Percentiles rank a stretch among this genome's conserved stretches.
Conservation (phyloP, 2,797 vertebrate genomes). For the Chromobotia macracanthus region DNA sequence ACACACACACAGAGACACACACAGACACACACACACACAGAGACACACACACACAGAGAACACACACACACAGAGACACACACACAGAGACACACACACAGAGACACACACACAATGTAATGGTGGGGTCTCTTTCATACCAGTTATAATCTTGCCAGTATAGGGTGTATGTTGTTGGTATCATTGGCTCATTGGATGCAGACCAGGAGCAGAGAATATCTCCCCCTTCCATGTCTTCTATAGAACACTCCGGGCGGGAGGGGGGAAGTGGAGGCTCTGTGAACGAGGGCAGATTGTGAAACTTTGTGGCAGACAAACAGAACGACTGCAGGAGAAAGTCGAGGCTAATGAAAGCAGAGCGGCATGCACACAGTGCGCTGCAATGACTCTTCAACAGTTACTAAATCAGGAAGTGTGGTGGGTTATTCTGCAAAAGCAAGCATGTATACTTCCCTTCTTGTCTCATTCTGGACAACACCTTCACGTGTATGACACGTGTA, state of each 20-base stretch:
- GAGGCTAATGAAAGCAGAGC: no score
- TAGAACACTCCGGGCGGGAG: conserved; percentile 62
- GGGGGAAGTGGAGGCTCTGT: conserved; percentile 59
- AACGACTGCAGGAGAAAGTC: background rate
- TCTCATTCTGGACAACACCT: background rate
- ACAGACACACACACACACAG: no score
- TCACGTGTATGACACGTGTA: background rate
- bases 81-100: no score
- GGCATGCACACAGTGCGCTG: background rate
- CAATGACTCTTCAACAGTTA: background rate
- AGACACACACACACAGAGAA: no score
- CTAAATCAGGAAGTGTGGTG: conserved; percentile 47
- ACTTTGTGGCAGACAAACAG: no score
- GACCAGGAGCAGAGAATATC: conserved; percentile 73
- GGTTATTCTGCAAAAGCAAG: background rate
- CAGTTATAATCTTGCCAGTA: conserved; percentile 62
- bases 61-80: no score
- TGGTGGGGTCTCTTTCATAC: background rate
- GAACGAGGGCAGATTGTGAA: background rate
- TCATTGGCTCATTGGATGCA: conserved; percentile 13
- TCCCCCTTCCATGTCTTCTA: conserved; percentile 52
- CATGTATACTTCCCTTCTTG: background rate
- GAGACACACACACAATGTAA: background rate
- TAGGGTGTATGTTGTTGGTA: conserved; percentile 65
- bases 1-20: no score